Evolutionary conservation across 2,888 invertebrate species (phyloP), one percentile per base, ranked within the genome.

Genomic region (Agrenia bidenticulata): DNA sequence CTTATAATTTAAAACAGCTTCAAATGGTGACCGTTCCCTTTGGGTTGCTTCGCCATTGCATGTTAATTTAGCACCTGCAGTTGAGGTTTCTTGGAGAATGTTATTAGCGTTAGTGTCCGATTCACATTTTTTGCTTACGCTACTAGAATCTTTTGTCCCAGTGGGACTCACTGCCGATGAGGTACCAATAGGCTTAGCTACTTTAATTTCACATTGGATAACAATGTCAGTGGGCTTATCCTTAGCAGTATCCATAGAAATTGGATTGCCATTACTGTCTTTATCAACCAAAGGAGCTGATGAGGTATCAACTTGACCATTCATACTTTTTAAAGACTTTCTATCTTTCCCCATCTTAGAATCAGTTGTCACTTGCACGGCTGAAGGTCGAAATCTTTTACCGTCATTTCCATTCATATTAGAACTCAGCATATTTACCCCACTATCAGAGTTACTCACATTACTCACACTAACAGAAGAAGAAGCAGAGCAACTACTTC

Each of bases 221-320:
- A 19, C 15, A 45, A 45, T 45, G 45, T 45, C 63, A 9, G 19
- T 41, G 19, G 23, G 21, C 26, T 24, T 49, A 32, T 63, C 39
- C 37, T 67, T 67, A 0, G 57, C 21, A 24, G 32, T 67, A 15
- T 68, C 71, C 62, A 66, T 63, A 53, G 68, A 62, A 55, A 73
- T 74, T 2, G 74, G 66, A 64, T 74, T 74, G n/a, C 74, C 74
- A 62, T 74, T 74, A 53, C 59, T 67, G 63, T 74, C 72, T 32
- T 56, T 67, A 49, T 63, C 42, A 53, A 61, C 61, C 37, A 59
- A 37, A 13, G 53, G 17, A 17, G 59, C 26, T 21, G 62, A 51
- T 56, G 70, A 55, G 24, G 56, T 15, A 54, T 58, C 56, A 63
- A 54, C 61, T 56, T 64, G 57, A 55, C 59, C 56, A 61, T 55